phyloP scores from a whole-genome alignment of 2,888 invertebrate species.

The Drosophila tanythrix region DNA sequence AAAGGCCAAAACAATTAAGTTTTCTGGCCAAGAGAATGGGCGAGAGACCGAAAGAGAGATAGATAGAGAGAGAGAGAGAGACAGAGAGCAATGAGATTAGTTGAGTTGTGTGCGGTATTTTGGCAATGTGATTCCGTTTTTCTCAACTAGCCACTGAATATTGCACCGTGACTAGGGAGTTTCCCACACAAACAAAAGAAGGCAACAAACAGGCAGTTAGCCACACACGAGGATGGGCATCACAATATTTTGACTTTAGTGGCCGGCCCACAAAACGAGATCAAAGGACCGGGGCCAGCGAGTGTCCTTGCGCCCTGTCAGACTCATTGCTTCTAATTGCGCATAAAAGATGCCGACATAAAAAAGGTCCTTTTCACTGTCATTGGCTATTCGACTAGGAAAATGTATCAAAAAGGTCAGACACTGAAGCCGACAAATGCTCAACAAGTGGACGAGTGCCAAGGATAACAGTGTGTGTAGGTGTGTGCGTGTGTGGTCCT shows the following conservation, averaged over 20 bases:
- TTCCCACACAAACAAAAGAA: slow-evolving; percentile 55
- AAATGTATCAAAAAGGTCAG: slow-evolving; percentile 59
- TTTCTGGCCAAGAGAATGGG: slow-evolving; percentile 47
- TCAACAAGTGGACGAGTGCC: slow-evolving; percentile 53
- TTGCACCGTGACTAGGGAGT: slow-evolving; percentile 53
- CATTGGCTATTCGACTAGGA: slow-evolving; percentile 30
- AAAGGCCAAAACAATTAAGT: slow-evolving; percentile 82
- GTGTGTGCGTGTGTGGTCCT: slow-evolving; percentile 56
- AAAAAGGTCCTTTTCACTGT: slow-evolving; percentile 54
- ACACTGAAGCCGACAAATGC: slow-evolving; percentile 51
- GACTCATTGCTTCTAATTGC: slow-evolving; percentile 74
- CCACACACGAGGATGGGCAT: slow-evolving; percentile 57
- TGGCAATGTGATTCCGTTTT: slow-evolving; percentile 53
- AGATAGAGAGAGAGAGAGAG: neutral
- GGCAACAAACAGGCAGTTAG: slow-evolving; percentile 25
- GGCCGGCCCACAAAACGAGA: slow-evolving; percentile 56
- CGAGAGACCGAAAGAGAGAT: neutral
- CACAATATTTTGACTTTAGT: slow-evolving; percentile 72
- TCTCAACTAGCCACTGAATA: slow-evolving; percentile 49
- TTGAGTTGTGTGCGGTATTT: slow-evolving; percentile 22
- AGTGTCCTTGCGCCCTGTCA: slow-evolving; percentile 65
- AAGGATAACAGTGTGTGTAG: slow-evolving; percentile 18
- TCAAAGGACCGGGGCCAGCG: slow-evolving; percentile 41
- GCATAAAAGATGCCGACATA: slow-evolving; percentile 64
- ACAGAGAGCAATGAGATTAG: neutral